phyloP scores from a whole-genome alignment of 2,888 invertebrate species.

The Eupsilia transversa region DNA sequence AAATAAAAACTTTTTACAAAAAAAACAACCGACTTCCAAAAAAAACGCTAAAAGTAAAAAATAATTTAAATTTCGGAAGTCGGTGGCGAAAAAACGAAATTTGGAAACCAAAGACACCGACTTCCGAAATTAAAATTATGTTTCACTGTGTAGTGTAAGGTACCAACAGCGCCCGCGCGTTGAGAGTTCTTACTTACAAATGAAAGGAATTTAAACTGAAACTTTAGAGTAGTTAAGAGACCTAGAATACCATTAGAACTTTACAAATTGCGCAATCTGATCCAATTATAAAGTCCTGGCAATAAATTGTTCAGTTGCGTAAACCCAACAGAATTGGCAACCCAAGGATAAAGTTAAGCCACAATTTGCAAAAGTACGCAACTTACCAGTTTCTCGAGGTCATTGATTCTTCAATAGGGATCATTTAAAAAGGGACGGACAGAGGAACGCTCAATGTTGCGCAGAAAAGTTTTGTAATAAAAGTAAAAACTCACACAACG shows the following conservation, averaged over 20 bases:
- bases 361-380: background rate
- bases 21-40: too few relatives aligned
- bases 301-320: background rate
- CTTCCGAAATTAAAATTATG: too few relatives aligned
- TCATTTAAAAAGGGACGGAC: background rate
- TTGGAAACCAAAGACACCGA: too few relatives aligned
- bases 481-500: too few relatives aligned
- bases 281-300: background rate
- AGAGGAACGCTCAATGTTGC: background rate
- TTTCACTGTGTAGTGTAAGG: too few relatives aligned
- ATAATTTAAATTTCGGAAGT: too few relatives aligned
- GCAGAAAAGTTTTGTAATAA: background rate
- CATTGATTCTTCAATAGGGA: slow-evolving; percentile 18
- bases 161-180: too few relatives aligned
- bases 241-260: background rate
- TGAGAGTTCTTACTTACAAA: background rate
- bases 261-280: background rate
- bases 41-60: too few relatives aligned
- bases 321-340: background rate
- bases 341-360: background rate
- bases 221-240: too few relatives aligned
- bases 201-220: background rate
- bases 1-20: too few relatives aligned
- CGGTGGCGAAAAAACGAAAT: too few relatives aligned
- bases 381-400: slow-evolving; percentile 22